Evolutionary conservation across 2,797 vertebrate genomes (phyloP), one percentile per base, ranked within the genome.

Genomic region (Staurois parvus): DNA sequence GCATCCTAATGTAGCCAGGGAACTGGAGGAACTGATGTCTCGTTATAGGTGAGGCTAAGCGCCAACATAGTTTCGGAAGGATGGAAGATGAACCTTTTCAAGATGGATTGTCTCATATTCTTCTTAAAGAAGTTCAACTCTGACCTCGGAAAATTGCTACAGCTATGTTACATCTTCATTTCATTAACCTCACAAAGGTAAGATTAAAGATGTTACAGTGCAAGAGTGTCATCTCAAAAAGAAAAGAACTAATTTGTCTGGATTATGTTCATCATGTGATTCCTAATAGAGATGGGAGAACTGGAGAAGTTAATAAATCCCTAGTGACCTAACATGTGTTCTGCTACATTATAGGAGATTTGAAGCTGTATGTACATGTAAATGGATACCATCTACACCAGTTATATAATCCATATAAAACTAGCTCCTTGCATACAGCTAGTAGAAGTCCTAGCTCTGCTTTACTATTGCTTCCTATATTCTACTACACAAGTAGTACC

Each of bases 91-190:
- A 40, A 81, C 45, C 32, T 34, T 59, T 52, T 59, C 30, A 59
- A 28, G 79, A 80, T 56, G 45, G 52, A 80, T 80, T 3, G 67
- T 66, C 52, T 42, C 67, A 70, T 56, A 70, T 48, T 37, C 56
- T 59, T 70, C 32, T 72, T 72, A n/a, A 42, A 42, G 24, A 11
- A 42, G n/a, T 8, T 81, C 79, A 81, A 37, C 45, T 59, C 28
- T 81, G 79, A 81, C 68, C 79, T 32, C 15, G 37, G n/a, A 59
- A 40, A 52, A 59, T 62, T 29, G 34, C 68, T 17, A 3, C 48
- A 72, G 48, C 21, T 37, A 72, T 72, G 79, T 70, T 62, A 69
- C 78, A 80, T 81, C 79, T 81, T 81, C 70, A 72, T 72, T 80
- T 67, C 56, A 70, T 80, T 80, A 80, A 80, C 78, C 78, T 70